phyloP scores from a whole-genome alignment of 2,888 invertebrate species.

The Diloba caeruleocephala region DNA sequence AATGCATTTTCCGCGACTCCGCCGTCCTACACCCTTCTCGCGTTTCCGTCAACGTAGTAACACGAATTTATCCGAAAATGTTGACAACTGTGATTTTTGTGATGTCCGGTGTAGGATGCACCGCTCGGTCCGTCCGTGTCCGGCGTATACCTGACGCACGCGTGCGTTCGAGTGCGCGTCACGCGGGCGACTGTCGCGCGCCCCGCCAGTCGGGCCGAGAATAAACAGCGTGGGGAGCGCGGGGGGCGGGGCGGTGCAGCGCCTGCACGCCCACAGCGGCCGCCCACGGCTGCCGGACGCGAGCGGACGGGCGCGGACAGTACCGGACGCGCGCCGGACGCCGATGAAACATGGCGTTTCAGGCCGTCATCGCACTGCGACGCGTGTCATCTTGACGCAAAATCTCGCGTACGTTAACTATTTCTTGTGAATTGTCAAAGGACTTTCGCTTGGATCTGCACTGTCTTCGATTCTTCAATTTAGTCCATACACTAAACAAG shows the following conservation, averaged over 20 bases:
- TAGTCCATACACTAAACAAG: conserved; percentile 36
- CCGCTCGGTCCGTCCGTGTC: conserved; percentile 77
- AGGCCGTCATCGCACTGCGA: conserved; percentile 54
- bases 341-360: conserved; percentile 53
- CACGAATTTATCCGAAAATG: conserved; percentile 56
- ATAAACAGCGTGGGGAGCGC: conserved; percentile 83
- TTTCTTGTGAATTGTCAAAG: conserved; percentile 43
- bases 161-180: conserved; percentile 82
- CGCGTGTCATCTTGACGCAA: conserved; percentile 39
- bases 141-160: conserved; percentile 75
- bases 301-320: conserved; percentile 54
- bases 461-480: conserved; percentile 17
- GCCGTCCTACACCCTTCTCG: conserved; percentile 73
- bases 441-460: conserved; percentile 45
- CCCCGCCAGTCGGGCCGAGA: conserved; percentile 83
- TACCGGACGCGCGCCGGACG: conserved; percentile 52
- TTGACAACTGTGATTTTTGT: conserved; percentile 68
- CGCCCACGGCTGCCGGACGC: conserved; percentile 74
- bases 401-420: conserved; percentile 37
- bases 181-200: conserved; percentile 86
- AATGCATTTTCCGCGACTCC: conserved; percentile 83
- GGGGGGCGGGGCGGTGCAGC: conserved; percentile 77
- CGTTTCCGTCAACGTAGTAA: conserved; percentile 50
- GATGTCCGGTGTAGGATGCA: conserved; percentile 83
- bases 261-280: conserved; percentile 86